Conservation (phyloP, 37 sponge, comb jelly and placozoan species). For the Mnemiopsis leidyi region DNA sequence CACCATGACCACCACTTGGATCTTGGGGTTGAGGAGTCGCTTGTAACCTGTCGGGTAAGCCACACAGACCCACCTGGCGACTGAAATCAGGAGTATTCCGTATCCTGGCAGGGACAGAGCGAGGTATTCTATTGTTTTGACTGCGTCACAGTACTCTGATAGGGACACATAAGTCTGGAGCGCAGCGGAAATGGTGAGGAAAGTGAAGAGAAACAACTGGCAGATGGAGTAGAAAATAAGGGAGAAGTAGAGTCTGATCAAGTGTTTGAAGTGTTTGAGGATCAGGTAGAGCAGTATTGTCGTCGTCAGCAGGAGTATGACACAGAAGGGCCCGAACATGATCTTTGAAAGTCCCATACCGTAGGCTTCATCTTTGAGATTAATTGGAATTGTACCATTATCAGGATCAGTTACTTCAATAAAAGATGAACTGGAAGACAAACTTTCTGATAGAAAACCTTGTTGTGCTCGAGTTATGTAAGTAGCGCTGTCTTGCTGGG, state of each 20-base stretch:
- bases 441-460: too few species aligned
- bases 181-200: not conserved
- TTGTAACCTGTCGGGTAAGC: not conserved
- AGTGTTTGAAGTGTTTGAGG: not conserved
- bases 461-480: too few species aligned
- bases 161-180: not conserved
- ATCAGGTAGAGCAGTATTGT: not conserved
- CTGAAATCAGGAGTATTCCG: not conserved
- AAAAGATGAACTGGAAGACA: too few species aligned
- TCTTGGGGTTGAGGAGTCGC: not conserved
- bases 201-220: not conserved
- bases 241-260: not conserved
- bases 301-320: not conserved
- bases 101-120: slow-evolving; percentile 16
- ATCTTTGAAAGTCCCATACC: slow-evolving; percentile 1
- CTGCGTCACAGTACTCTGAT: not conserved
- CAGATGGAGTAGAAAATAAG: not conserved
- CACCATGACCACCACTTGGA: not conserved
- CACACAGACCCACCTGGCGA: slow-evolving; percentile 16
- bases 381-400: not conserved
- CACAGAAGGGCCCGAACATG: not conserved
- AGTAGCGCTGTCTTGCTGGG: not conserved
- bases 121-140: not conserved
- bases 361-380: not conserved
- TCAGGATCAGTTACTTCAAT: not conserved